Evolutionary conservation across 2,113 vertebrate species (phyloP), one percentile per base, ranked within the genome.

Genomic region (Sminthopsis crassicaudata): DNA sequence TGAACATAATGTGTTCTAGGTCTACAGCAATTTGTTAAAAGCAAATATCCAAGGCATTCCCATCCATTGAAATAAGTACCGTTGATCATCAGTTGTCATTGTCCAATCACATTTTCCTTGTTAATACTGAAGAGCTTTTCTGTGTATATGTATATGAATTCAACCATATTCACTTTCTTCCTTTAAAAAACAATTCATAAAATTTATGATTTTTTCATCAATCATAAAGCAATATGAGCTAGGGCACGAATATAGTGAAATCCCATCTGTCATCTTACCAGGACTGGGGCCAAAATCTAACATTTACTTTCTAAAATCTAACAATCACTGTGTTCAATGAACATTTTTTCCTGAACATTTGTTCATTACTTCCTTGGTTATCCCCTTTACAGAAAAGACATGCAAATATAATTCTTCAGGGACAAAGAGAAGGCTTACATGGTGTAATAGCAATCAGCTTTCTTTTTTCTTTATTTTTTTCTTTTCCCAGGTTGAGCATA

Each of bases 251-350:
- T 11, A 91, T 48, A 0, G 95, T 55, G 30, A 95, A 92, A 92
- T 52, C 53, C 97, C 97, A 96, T 97, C 96, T 98, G 97, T 94
- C 96, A 89, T 53, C 84, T 55, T 76, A 50, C 10, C 54, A 26
- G 91, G 89, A 1, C 25, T 95, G 10, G 93, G 50, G 53, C 94
- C 96, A 96, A 96, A 84, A 96, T 94, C 90, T 92, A 46, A 55
- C 57, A 91, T 95, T 94, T 88, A 51, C 90, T 94, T 96, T 92
- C 76, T 89, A 46, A 95, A 97, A 91, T 76, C 97, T 98, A 97
- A 97, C 97, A 95, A 95, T 96, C 96, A 93, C 96, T 51, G 50
- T 51, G 10, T 51, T 51, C 50, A 51, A 51, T 51, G 50, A 51
- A 51, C 50, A 51, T 50, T 51, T 51, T 51, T 51, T 51, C 10